Evolutionary conservation across 2,797 vertebrate genomes (phyloP).

Genomic region (Protosalanx chinensis): DNA sequence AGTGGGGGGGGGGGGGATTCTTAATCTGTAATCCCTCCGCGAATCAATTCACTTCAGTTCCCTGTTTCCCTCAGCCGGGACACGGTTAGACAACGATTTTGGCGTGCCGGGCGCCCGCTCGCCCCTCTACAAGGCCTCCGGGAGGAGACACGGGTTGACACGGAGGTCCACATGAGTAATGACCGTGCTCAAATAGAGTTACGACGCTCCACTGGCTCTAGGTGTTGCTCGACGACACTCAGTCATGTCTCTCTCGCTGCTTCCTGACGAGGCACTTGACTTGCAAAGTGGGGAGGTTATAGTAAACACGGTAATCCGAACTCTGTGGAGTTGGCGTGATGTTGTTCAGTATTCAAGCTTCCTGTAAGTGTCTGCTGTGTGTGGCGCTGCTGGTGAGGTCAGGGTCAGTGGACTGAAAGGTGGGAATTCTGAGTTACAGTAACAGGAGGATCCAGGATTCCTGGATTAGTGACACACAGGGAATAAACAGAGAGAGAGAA

Average conservation of each 20-base stretch:
- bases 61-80: conserved; percentile 40
- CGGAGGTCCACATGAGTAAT: conserved; percentile 16
- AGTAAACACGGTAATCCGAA: background rate
- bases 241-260: background rate
- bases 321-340: background rate
- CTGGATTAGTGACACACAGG: too few species aligned
- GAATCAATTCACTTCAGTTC: conserved; percentile 72
- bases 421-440: too few species aligned
- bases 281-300: background rate
- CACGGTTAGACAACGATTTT: conserved; percentile 8
- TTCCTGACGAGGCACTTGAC: background rate
- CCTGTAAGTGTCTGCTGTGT: background rate
- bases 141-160: conserved; percentile 14
- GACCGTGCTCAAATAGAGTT: background rate
- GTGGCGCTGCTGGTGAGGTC: background rate
- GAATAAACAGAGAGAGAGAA: too few species aligned
- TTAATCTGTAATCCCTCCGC: conserved; percentile 72
- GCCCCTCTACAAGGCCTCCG: background rate
- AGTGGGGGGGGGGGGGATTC: conserved; percentile 48
- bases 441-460: too few species aligned
- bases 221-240: background rate
- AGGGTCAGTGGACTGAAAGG: too few species aligned
- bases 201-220: conserved; percentile 10
- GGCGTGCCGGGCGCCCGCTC: conserved; percentile 13
- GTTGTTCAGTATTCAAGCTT: background rate